Evolutionary conservation across 1,140 invertebrate genomes (phyloP).

Genomic region (Scaptomyza montana): DNA sequence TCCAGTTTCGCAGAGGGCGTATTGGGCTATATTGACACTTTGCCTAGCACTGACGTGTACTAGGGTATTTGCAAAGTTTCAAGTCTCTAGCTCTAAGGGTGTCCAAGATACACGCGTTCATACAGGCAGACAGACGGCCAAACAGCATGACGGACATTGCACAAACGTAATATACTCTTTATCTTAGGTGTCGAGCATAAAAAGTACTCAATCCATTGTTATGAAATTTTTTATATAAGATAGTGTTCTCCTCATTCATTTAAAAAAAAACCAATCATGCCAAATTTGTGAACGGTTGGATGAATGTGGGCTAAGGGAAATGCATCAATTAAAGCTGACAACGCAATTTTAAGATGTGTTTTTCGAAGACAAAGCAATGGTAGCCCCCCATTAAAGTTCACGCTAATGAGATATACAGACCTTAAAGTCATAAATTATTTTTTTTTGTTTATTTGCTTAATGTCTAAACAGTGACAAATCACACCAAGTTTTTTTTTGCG

Average conservation of each 20-base stretch:
- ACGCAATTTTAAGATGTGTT: constrained; percentile 28
- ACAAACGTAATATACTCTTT: too few relatives aligned
- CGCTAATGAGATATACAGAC: constrained; percentile 12
- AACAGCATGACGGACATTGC: too few relatives aligned
- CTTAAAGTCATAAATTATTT: constrained; percentile 59
- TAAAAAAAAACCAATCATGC: background rate
- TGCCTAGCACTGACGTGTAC: too few relatives aligned
- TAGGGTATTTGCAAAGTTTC: too few relatives aligned
- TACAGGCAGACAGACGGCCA: too few relatives aligned
- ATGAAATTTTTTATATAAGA: background rate
- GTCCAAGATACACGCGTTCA: too few relatives aligned
- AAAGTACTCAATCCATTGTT: background rate
- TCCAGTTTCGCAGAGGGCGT: too few relatives aligned
- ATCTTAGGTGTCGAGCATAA: background rate
- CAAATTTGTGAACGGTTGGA: background rate
- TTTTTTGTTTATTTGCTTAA: constrained; percentile 61
- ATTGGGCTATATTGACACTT: too few relatives aligned
- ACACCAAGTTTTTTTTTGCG: constrained; percentile 59
- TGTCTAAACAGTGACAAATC: constrained; percentile 74
- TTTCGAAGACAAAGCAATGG: constrained; percentile 6
- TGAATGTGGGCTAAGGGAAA: background rate
- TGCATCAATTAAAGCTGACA: constrained; percentile 37
- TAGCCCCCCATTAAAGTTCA: background rate
- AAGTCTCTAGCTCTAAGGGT: too few relatives aligned
- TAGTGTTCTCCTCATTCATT: background rate